Evolutionary conservation across 2,797 vertebrate genomes (phyloP).

Genomic region (Danionella dracula): DNA sequence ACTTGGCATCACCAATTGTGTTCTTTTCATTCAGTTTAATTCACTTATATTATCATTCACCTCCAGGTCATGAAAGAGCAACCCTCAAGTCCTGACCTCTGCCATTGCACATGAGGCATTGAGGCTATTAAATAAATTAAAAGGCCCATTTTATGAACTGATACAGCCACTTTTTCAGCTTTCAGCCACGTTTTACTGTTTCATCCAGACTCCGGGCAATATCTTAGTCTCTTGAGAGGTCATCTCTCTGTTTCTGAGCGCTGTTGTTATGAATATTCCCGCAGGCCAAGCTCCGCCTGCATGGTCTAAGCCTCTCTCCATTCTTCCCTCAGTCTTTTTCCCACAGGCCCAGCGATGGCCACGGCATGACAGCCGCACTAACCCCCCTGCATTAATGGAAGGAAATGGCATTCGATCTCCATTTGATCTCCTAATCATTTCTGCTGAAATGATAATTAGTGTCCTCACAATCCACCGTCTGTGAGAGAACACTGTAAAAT

Average conservation of each 20-base stretch:
- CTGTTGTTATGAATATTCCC: conserved; percentile 70
- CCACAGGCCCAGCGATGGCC: conserved; percentile 82
- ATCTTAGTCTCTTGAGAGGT: conserved; percentile 11
- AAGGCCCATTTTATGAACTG: background rate
- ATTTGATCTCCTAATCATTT: conserved; percentile 95
- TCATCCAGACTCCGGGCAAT: background rate
- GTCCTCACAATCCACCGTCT: conserved; percentile 72
- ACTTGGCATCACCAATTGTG: background rate
- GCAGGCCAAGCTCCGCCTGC: conserved; percentile 70
- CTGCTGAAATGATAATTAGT: conserved; percentile 99
- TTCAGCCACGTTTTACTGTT: background rate
- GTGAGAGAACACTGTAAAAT: conserved; percentile 47
- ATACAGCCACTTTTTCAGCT: background rate
- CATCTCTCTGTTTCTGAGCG: conserved; percentile 28
- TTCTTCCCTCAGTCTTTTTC: conserved; percentile 77
- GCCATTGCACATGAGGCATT: conserved; percentile 11
- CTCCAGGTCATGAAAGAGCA: background rate
- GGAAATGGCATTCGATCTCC: conserved; percentile 92
- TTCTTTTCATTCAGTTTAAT: conserved; percentile 13
- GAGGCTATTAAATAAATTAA: background rate
- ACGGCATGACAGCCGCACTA: conserved; percentile 86
- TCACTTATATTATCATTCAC: conserved; percentile 1
- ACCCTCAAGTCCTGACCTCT: conserved; percentile 12
- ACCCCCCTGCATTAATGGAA: conserved; percentile 88
- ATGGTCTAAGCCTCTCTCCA: conserved; percentile 70